Percentiles rank a stretch among this genome's conserved stretches.
Conservation (phyloP, 2,797 vertebrate species). For the Esox lucius region DNA sequence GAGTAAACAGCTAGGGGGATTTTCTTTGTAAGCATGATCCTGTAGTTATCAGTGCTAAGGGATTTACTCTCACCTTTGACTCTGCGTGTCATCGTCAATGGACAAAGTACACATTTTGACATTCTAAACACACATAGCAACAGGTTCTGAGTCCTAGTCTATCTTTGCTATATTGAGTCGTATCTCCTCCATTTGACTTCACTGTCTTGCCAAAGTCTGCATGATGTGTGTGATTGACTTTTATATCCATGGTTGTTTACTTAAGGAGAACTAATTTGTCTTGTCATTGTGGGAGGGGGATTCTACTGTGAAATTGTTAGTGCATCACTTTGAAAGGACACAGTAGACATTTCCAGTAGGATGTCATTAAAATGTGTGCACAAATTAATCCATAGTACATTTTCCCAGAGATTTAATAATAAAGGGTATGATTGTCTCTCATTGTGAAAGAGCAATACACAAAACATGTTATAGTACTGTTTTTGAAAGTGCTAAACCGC, state of each 20-base stretch:
- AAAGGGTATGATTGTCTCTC: background rate
- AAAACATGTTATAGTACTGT: background rate
- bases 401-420: background rate
- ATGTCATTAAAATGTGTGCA: background rate
- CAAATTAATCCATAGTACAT: background rate
- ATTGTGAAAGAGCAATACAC: background rate
- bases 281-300: background rate
- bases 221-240: conserved; percentile 7
- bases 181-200: conserved; percentile 27
- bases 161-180: background rate
- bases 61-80: conserved; percentile 37
- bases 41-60: background rate
- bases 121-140: conserved; percentile 23
- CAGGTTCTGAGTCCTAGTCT: background rate
- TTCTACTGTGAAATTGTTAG: background rate
- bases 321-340: conserved; percentile 6
- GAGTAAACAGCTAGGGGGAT: background rate
- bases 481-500: background rate
- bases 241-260: background rate
- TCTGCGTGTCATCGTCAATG: conserved; percentile 25
- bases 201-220: conserved; percentile 33
- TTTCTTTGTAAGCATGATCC: conserved; percentile 1
- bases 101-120: conserved; percentile 29
- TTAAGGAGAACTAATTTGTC: background rate
- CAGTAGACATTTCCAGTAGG: background rate